These are phyloP conservation scores for Branchinecta lynchi DNA, from an alignment of 1,140 invertebrate species.

Conservation along the genomic window DNA sequence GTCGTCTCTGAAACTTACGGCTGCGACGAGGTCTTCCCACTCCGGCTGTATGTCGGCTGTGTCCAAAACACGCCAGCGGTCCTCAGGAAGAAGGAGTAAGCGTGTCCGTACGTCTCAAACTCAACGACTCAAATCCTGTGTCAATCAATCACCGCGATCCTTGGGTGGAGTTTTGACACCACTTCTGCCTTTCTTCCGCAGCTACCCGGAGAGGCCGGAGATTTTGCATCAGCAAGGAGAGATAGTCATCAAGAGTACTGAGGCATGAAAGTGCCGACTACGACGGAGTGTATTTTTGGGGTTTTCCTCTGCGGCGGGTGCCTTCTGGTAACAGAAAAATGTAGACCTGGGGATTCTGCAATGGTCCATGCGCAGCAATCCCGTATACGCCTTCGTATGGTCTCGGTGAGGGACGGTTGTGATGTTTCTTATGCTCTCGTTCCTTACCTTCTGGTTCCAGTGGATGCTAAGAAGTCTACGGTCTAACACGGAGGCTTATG, in stretches of 20 bases:
- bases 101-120: too few relatives aligned
- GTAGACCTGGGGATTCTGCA: conserved; percentile 5
- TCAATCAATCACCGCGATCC: too few relatives aligned
- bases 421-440: conserved; percentile 1
- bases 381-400: background rate
- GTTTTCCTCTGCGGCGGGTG: background rate
- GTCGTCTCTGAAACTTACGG: too few relatives aligned
- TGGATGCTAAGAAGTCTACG: conserved; percentile 9
- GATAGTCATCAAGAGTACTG: background rate
- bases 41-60: too few relatives aligned
- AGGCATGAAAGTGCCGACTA: conserved; percentile 4
- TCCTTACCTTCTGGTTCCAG: conserved; percentile 5
- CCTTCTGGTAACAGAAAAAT: background rate
- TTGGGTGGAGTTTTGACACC: too few relatives aligned
- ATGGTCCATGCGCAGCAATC: background rate
- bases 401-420: background rate
- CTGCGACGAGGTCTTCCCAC: too few relatives aligned
- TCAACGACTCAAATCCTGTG: too few relatives aligned
- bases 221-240: too few relatives aligned
- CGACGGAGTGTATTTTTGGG: conserved; percentile 8
- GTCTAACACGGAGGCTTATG: background rate
- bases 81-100: too few relatives aligned
- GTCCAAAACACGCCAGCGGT: too few relatives aligned
- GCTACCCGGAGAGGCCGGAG: too few relatives aligned
- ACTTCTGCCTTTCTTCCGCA: too few relatives aligned